Conservation (phyloP, 2,888 invertebrate species). For the Parapristionchus giblindavisi region DNA sequence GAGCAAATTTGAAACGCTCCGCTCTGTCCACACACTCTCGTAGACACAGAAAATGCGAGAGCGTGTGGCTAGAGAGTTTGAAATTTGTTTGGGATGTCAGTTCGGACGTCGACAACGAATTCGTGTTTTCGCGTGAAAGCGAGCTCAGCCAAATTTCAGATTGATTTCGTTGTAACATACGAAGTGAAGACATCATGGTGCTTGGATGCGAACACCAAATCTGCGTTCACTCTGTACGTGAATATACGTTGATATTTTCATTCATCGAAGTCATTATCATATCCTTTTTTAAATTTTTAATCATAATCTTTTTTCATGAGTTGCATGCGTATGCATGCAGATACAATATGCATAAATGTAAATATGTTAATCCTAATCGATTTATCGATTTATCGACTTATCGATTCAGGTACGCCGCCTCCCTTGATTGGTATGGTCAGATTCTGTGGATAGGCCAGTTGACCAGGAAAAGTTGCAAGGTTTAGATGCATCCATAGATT, state of each 20-base stretch:
- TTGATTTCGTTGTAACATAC: background rate
- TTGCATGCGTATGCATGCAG: no score
- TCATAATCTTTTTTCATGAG: background rate
- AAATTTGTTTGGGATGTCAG: no score
- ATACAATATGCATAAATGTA: no score
- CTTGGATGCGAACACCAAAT: conserved; percentile 11
- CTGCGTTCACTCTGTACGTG: conserved; percentile 17
- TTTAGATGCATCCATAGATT: background rate
- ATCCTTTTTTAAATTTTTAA: background rate
- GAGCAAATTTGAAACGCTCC: no score
- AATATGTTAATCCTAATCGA: no score
- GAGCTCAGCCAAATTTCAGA: no score
- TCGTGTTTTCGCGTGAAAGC: no score
- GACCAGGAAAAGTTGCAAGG: conserved; percentile 17
- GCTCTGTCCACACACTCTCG: no score
- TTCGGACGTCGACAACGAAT: no score
- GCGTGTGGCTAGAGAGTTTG: no score
- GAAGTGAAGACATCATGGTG: conserved; percentile 23
- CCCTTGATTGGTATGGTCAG: conserved; percentile 14
- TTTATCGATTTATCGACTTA: no score
- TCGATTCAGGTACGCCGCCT: background rate
- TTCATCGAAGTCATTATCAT: background rate
- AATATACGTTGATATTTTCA: background rate
- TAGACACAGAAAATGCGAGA: no score
- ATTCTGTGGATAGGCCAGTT: conserved; percentile 15